Percentiles rank a stretch among this genome's conserved stretches.
Conservation (phyloP, 1,140 invertebrate genomes). For the Drosophila ironensis region DNA sequence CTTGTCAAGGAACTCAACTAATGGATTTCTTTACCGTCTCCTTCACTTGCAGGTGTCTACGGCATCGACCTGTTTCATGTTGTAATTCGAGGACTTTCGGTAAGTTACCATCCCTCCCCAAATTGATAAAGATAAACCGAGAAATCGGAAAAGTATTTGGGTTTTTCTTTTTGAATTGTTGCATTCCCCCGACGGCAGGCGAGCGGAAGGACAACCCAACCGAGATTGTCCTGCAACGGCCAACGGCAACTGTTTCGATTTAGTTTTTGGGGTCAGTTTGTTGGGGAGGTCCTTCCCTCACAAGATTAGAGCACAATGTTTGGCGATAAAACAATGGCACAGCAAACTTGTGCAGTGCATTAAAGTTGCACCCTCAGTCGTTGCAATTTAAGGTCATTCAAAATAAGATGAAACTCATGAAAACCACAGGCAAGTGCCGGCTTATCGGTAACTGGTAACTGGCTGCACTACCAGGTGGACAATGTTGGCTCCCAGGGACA, state of each 20-base stretch:
- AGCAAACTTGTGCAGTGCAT: constrained; percentile 10
- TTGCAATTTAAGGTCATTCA: no score
- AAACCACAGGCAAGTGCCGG: no score
- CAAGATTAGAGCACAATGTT: constrained; percentile 26
- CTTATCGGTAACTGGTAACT: no score
- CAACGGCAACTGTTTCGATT: constrained; percentile 24
- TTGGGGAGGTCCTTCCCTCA: no score
- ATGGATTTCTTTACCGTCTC: constrained; percentile 19
- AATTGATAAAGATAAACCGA: not conserved
- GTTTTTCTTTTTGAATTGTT: constrained; percentile 1
- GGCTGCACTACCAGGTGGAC: no score
- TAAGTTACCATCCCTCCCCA: constrained; percentile 38
- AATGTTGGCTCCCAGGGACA: no score
- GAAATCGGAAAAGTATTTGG: constrained; percentile 5
- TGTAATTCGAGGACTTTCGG: constrained; percentile 74
- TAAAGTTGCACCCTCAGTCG: no score
- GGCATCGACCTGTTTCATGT: constrained; percentile 72
- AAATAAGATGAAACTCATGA: no score
- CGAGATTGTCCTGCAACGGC: constrained; percentile 24
- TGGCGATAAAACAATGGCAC: constrained; percentile 3
- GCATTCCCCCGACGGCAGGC: not conserved
- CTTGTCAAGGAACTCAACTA: constrained; percentile 41
- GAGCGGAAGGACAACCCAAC: constrained; percentile 17
- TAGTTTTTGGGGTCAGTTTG: constrained; percentile 27
- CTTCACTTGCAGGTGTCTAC: constrained; percentile 60